Evolutionary conservation across 2,113 vertebrate species (phyloP).

Genomic region (Sinocyclocheilus anshuiensis): DNA sequence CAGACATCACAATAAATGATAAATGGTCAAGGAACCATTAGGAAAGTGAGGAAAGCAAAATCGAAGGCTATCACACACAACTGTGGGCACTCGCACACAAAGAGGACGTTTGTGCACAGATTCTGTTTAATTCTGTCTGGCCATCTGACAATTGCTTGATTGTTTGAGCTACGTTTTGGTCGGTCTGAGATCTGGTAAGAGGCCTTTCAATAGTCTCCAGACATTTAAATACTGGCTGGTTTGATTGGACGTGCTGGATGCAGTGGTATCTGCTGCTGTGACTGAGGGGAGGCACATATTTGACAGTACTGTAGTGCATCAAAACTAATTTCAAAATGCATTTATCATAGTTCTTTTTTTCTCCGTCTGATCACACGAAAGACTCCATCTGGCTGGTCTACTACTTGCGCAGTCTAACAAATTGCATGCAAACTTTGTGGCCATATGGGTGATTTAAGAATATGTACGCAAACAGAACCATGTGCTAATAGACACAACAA

Average conservation of each 20-base stretch:
- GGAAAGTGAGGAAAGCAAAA: neutral
- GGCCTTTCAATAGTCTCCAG: constrained; percentile 36
- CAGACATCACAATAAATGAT: neutral
- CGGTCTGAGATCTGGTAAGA: constrained; percentile 45
- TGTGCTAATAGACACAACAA: neutral
- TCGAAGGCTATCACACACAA: neutral
- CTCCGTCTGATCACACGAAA: neutral
- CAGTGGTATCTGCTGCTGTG: neutral
- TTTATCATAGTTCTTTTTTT: neutral
- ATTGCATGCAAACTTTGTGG: neutral
- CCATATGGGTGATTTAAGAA: neutral
- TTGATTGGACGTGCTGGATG: neutral
- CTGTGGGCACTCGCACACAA: constrained; percentile 14
- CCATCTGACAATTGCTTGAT: constrained; percentile 43
- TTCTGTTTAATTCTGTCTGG: constrained; percentile 52
- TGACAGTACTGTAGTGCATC: neutral
- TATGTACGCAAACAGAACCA: neutral
- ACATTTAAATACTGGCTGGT: neutral
- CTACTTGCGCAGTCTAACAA: neutral
- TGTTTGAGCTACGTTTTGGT: constrained; percentile 44
- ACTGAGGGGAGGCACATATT: neutral
- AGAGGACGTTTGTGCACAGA: constrained; percentile 31
- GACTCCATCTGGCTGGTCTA: neutral
- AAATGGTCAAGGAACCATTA: neutral
- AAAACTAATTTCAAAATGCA: neutral